Evolutionary conservation across 1,140 invertebrate species (phyloP), one percentile per base, ranked within the genome.

Genomic region (Aphelenchoides besseyi): DNA sequence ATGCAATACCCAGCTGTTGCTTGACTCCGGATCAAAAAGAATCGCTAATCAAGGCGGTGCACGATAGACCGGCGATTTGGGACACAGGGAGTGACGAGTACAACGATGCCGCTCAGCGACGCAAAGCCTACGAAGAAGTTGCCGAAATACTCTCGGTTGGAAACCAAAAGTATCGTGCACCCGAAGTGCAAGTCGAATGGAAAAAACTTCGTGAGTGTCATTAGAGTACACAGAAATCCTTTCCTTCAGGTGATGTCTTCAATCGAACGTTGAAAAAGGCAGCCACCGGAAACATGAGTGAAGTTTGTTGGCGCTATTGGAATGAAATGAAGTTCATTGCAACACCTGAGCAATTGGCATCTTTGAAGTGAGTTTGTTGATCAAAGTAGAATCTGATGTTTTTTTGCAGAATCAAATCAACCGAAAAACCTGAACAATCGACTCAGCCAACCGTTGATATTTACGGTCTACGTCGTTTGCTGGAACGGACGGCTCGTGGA

Each of bases 61-160:
- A 75, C 26, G 61, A 77, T 18, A n/a, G 72, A n/a, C 74, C 72
- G n/a, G 72, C 69, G 16, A 74, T 74, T 68, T 74, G 72, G 72
- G 74, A 74, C 36, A 52, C 23, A 29, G 33, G 23, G 2, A 29
- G 28, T 35, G 26, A 71, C 37, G 70, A 70, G 12, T 71, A 71
- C 68, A 37, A 73, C 16, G 70, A 73, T 28, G 57, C 53, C 18
- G 33, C 57, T 23, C 48, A 61, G n/a, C 16, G 71, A 48, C 72
- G 71, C 26, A 12, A 26, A 8, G 71, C 71, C 0, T 73, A 72
- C 35, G 54, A 18, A 30, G 71, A 73, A 28, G 48, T 73, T 36
- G 71, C 71, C 3, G 61, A 71, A 36, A 70, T 73, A 53, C 67
- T 72, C 23, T 72, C 71, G 1, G 69, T 69, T 26, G 69, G 62